These are phyloP conservation scores for Drosophila sproati DNA, from an alignment of 1,140 invertebrate species.

Conservation along the genomic window DNA sequence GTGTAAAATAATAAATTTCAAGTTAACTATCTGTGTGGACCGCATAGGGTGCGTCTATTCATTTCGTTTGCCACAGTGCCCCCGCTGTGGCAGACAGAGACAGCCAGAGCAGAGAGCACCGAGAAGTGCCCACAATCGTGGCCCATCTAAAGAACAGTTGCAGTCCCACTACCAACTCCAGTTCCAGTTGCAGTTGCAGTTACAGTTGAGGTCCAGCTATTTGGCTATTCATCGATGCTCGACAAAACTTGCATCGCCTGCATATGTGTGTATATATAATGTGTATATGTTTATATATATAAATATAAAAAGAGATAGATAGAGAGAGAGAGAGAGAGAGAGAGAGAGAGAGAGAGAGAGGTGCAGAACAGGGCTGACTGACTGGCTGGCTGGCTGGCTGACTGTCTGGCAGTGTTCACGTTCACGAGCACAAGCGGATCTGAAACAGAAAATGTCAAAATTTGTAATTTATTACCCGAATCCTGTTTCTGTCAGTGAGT, in stretches of 20 bases:
- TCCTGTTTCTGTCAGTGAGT: constrained; percentile 84
- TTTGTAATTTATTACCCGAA: constrained; percentile 84
- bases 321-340: neutral
- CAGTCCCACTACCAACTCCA: constrained; percentile 38
- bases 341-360: neutral
- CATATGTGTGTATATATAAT: constrained; percentile 16
- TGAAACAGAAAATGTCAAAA: constrained; percentile 84
- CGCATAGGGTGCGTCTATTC: constrained; percentile 75
- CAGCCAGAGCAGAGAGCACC: neutral
- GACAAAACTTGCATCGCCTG: constrained; percentile 29
- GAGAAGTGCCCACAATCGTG: constrained; percentile 20
- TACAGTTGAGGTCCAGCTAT: constrained; percentile 46
- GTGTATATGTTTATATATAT: neutral
- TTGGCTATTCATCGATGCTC: constrained; percentile 43
- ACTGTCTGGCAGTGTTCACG: constrained; percentile 33
- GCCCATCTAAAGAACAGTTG: constrained; percentile 1
- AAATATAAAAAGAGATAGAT: neutral
- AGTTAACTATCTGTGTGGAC: constrained; percentile 78
- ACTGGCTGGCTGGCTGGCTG: constrained; percentile 7
- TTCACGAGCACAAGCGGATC: constrained; percentile 78
- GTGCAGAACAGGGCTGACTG: no score
- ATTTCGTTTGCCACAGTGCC: constrained; percentile 2
- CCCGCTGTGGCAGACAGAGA: neutral
- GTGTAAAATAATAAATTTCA: constrained; percentile 83
- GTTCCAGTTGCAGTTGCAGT: constrained; percentile 30